These are phyloP conservation scores for Nomada fucata DNA, from an alignment of 2,888 invertebrate genomes.

Conservation along the genomic window DNA sequence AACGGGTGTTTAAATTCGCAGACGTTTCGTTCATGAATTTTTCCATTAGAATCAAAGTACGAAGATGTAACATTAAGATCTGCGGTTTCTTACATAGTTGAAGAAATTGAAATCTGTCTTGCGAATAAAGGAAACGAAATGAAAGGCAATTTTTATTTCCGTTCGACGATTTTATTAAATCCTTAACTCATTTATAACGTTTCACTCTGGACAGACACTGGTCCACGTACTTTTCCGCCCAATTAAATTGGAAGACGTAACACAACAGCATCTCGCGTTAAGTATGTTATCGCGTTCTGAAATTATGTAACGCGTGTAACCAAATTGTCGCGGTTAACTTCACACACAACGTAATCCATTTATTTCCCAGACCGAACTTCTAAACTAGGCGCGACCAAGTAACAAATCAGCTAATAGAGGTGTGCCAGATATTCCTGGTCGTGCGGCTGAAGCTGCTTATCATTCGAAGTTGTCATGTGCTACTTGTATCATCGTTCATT, in stretches of 20 bases:
- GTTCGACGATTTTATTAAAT: no score
- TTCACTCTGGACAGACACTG: no score
- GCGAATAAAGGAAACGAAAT: no score
- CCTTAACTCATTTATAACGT: neutral
- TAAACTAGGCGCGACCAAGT: conserved; percentile 32
- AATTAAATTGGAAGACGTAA: neutral
- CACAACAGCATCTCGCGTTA: neutral
- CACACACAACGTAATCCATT: conserved; percentile 37
- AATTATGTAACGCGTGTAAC: conserved; percentile 36
- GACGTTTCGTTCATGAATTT: neutral
- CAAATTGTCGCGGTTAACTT: conserved; percentile 38
- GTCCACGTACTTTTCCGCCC: no score
- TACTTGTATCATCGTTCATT: neutral
- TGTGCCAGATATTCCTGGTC: neutral
- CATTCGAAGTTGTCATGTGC: neutral
- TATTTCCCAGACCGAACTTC: conserved; percentile 38
- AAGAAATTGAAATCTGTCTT: no score
- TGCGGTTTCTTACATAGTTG: no score
- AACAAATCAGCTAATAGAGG: conserved; percentile 28
- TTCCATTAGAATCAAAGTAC: neutral
- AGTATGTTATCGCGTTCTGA: conserved; percentile 2
- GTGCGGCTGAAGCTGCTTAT: neutral
- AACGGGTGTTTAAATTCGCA: neutral
- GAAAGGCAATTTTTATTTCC: no score
- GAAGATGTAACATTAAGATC: neutral